Conservation (phyloP, 1,140 invertebrate species). For the Zelostemma sp. region DNA sequence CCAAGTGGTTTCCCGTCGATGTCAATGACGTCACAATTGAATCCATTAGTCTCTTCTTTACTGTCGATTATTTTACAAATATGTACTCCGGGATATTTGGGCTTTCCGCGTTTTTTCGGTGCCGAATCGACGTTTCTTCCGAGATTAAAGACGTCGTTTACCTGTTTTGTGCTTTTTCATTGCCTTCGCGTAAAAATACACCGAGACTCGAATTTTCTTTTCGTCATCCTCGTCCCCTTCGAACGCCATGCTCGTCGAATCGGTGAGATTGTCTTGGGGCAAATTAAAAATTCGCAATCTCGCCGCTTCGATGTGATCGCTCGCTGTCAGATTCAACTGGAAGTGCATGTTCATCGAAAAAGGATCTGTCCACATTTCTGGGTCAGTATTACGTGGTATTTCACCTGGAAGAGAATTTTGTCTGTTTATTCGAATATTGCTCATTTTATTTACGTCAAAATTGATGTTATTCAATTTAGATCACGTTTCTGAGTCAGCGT, state of each 20-base stretch:
- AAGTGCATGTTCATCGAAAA: slow-evolving; percentile 73
- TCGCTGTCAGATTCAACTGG: slow-evolving; percentile 68
- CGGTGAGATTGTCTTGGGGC: slow-evolving; percentile 62
- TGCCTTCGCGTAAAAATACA: slow-evolving; percentile 74
- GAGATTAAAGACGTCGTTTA: too few relatives aligned
- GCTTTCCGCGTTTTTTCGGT: too few relatives aligned
- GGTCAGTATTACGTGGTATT: slow-evolving; percentile 70
- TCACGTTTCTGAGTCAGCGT: too few relatives aligned
- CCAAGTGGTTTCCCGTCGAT: slow-evolving; percentile 54
- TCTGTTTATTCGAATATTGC: too few relatives aligned
- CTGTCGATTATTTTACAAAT: slow-evolving; percentile 50
- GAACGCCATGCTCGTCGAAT: slow-evolving; percentile 38
- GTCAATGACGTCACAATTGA: slow-evolving; percentile 69
- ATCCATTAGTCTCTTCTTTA: slow-evolving; percentile 72
- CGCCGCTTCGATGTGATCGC: slow-evolving; percentile 69
- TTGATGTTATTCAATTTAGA: too few relatives aligned
- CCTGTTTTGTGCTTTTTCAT: slow-evolving; percentile 70
- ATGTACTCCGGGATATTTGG: neutral
- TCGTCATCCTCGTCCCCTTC: slow-evolving; percentile 67
- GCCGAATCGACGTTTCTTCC: too few relatives aligned
- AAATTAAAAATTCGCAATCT: slow-evolving; percentile 72
- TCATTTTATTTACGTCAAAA: too few relatives aligned
- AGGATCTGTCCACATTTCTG: slow-evolving; percentile 70
- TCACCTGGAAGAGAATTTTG: slow-evolving; percentile 63
- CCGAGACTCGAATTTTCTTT: slow-evolving; percentile 73